Conservation (phyloP, 2,888 invertebrate genomes). For the Nomada fucata region DNA sequence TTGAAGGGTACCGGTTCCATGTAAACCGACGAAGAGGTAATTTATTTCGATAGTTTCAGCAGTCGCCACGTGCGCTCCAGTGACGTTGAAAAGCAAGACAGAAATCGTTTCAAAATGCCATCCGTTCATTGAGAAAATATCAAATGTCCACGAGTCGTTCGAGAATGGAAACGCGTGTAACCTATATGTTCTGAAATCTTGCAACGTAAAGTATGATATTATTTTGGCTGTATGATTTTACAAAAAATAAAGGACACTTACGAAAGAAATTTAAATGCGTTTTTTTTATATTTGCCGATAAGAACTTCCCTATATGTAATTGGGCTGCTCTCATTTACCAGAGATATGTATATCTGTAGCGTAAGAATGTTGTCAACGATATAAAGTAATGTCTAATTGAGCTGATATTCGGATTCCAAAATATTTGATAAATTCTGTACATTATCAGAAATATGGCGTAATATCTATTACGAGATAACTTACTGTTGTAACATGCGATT, state of each 20-base stretch:
- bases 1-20: constrained; percentile 6
- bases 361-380: too few species aligned
- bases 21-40: not conserved
- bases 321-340: too few species aligned
- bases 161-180: constrained; percentile 21
- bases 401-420: too few species aligned
- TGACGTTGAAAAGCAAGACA: not conserved
- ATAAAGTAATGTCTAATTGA: too few species aligned
- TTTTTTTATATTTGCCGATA: too few species aligned
- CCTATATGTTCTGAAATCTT: constrained; percentile 27
- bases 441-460: too few species aligned
- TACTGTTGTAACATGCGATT: too few species aligned
- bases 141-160: constrained; percentile 18
- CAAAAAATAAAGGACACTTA: constrained; percentile 76
- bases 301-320: not conserved
- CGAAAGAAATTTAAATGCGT: constrained; percentile 39
- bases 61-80: too few species aligned
- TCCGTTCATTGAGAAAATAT: not conserved
- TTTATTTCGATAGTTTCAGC: constrained; percentile 10
- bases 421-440: too few species aligned
- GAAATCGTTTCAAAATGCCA: not conserved
- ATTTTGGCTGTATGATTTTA: constrained; percentile 80
- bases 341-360: too few species aligned
- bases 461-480: too few species aligned
- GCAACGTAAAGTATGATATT: constrained; percentile 27